Conservation (phyloP, 2,113 vertebrate genomes). For the Prunella fulvescens region DNA sequence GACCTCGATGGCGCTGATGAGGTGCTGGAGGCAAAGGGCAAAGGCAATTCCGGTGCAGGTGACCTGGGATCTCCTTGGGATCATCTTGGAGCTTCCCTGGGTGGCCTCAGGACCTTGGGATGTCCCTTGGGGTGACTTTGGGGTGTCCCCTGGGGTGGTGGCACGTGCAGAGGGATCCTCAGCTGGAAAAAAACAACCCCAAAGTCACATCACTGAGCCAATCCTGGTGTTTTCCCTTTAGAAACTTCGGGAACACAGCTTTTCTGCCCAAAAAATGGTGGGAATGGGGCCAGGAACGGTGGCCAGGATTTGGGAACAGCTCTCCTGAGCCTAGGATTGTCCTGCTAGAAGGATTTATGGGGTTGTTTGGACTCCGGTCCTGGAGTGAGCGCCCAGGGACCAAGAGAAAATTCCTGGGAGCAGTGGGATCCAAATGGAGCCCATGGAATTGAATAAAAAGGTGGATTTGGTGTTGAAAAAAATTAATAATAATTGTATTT, state of each 20-base stretch:
- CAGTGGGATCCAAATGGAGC: fast-evolving
- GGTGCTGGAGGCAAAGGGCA: constrained; percentile 73
- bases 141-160: not conserved
- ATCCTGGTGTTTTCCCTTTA: not conserved
- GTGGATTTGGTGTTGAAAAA: not conserved
- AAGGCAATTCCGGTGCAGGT: constrained; percentile 62
- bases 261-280: not conserved
- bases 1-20: constrained; percentile 82
- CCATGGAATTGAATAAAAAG: fast-evolving
- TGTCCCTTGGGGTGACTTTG: not conserved
- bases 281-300: not conserved
- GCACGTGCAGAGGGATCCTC: not conserved
- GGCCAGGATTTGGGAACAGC: not conserved
- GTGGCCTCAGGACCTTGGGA: not conserved
- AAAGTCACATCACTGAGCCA: not conserved
- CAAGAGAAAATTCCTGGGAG: not conserved
- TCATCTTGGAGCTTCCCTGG: constrained; percentile 73
- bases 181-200: constrained; percentile 41
- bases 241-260: fast-evolving
- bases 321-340: not conserved
- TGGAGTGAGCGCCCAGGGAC: not conserved
- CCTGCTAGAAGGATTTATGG: not conserved
- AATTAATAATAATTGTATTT: not conserved
- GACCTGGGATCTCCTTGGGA: constrained; percentile 52
- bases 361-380: not conserved